phyloP scores from a whole-genome alignment of 2,797 vertebrate genomes.

The Enteromius thamalakanensis region DNA sequence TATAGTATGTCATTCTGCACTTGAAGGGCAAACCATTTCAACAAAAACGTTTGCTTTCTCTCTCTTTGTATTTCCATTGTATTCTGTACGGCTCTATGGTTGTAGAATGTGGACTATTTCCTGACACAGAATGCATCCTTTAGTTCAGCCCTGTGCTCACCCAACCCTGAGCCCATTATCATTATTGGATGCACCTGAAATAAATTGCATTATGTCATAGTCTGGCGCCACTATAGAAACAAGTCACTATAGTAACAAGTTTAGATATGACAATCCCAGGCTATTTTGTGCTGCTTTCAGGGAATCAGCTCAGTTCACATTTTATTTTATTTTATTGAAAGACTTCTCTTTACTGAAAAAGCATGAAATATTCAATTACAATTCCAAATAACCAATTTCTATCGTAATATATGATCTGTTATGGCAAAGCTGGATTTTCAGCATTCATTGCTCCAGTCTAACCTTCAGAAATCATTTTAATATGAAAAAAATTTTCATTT shows the following conservation, averaged over 20 bases:
- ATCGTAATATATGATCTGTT: not conserved
- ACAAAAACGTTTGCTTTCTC: not conserved
- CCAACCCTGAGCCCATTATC: not conserved
- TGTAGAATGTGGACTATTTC: constrained; percentile 1
- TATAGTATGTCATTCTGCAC: constrained; percentile 13
- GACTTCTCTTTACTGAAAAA: not conserved
- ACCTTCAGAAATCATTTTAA: not conserved
- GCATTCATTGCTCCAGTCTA: not conserved
- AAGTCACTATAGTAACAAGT: not conserved
- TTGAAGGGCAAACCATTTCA: not conserved
- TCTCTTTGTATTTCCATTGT: not conserved
- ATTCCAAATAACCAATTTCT: not conserved
- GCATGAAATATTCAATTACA: not conserved
- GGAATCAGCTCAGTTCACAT: not conserved
- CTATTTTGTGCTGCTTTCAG: not conserved
- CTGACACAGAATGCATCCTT: constrained; percentile 5
- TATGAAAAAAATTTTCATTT: not conserved
- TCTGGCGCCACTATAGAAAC: not conserved
- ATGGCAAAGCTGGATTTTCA: not conserved
- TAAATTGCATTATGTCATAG: constrained; percentile 15
- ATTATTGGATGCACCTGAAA: constrained; percentile 25
- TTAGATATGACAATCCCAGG: not conserved
- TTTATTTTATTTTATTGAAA: not conserved
- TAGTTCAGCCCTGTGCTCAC: constrained; percentile 1
- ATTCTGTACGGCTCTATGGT: not conserved